Base-by-base conservation (phyloP, 2,113 vertebrate genomes). In the Oreochromis niloticus region DNA sequence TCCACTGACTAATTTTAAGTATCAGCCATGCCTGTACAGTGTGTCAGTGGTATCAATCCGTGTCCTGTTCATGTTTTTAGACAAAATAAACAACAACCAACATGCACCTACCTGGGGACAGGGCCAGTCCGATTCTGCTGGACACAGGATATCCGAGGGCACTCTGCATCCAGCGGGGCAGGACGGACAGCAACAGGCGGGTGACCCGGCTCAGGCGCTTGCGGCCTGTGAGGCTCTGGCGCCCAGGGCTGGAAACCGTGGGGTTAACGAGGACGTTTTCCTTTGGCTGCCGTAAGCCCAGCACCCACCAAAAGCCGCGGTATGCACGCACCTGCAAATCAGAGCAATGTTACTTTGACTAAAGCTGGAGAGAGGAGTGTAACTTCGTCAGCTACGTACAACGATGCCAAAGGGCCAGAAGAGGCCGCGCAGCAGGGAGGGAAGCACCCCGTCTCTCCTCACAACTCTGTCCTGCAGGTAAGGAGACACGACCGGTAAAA, bases 391-490 rank as follows among this genome's bases (percentile, higher is more conserved):
- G 41, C 36, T 54, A 85, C 96, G 59, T 90, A 97, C 97, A 94
- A 94, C 84, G 52, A 96, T 6, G 41, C 90, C 88, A 83, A 97
- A 88, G 3, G 96, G 97, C 96, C 96, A 96, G 88, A 94, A 86
- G 73, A 97, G 73, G 52, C 92, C 93, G 84, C 91, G 93, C 56
- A 96, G 80, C 54, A 96, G 0, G 50, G 88, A 84, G 78, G 52
- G 66, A 4, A 96, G 7, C 17, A 95, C 75, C 4, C 94, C 83
- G 71, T 41, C 79, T 75, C 88, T 92, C 87, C 84, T 93, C 85
- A 82, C 93, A 3, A 94, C 85, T 6, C 32, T 27, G 24, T 24
- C 88, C 96, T 96, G n/a, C 54, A 80, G 56, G 68, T 5, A 34
- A 75, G 3, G 12, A 71, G 10, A 34, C 5, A 17, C 3, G 1